phyloP scores from a whole-genome alignment of 2,797 vertebrate genomes.

The Halcyon badia region DNA sequence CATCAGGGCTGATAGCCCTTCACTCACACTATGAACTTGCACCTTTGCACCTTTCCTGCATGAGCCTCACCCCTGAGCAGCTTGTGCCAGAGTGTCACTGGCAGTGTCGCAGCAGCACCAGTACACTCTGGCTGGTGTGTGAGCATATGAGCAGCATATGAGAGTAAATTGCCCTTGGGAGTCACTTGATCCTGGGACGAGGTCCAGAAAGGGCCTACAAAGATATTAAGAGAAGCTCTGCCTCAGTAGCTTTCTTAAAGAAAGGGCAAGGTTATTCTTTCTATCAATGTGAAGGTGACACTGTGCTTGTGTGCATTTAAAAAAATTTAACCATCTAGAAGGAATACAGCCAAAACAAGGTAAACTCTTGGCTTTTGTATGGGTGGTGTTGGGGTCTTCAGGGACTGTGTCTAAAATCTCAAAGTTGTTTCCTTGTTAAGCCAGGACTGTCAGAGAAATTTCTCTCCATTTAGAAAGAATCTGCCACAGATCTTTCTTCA shows the following conservation, averaged over 20 bases:
- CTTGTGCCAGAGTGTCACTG: background rate
- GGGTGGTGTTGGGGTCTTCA: background rate
- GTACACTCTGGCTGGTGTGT: fast-evolving
- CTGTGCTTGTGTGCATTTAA: background rate
- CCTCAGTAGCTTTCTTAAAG: background rate
- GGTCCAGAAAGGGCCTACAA: background rate
- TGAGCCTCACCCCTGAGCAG: background rate
- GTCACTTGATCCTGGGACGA: background rate
- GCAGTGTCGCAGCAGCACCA: background rate
- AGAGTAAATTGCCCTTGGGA: background rate
- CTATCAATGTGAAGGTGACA: background rate
- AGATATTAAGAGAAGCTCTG: background rate
- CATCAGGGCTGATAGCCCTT: background rate
- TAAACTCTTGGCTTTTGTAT: background rate
- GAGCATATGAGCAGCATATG: background rate
- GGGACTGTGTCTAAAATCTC: background rate
- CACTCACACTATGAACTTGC: background rate
- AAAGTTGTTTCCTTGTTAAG: background rate
- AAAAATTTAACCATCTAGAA: background rate
- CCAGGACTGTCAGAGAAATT: background rate
- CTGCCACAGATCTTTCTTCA: background rate
- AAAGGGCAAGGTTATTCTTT: background rate
- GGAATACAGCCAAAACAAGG: background rate
- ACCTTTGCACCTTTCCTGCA: background rate
- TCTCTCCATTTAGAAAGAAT: background rate